Evolutionary conservation across 2,113 vertebrate species (phyloP), one percentile per base, ranked within the genome.

Genomic region (Progne subis): DNA sequence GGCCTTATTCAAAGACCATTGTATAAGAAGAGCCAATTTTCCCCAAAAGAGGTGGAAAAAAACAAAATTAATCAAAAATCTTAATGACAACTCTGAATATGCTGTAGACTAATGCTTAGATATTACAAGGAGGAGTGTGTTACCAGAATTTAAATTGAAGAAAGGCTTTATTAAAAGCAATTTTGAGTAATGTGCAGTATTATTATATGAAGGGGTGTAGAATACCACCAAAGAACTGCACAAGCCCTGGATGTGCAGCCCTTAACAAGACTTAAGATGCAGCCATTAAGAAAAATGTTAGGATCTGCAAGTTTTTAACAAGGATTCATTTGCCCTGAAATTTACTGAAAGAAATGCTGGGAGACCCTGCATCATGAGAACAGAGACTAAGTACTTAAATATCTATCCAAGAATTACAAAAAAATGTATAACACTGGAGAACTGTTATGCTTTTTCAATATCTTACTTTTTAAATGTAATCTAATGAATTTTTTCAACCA

Each of bases 11-110:
- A 64, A 86, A 87, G 21, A 71, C 31, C 56, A 71, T 3, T 34
- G 16, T 32, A 57, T 20, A 68, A 23, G 12, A 32, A 87, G 8
- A 71, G 10, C 3, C 0, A 0, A 76, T 82, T 71, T 14, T 26
- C 8, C 24, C 18, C 3, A 67, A 61, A 53, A 81, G 12, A 83
- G 12, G 39, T 9, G 1, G 7, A 49, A 64, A 78, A 70, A 77
- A 46, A 11, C 3, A 87, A 94, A 91, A 72, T 28, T 26, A 64
- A 57, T 59, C 25, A 50, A 41, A 90, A 83, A 67, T 74, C 26
- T 34, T 70, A 67, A 46, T n/a, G 20, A 61, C 1, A 1, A 25
- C 23, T 63, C 18, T 65, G 25, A 81, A 81, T 52, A 70, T 3
- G 9, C 10, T 49, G 14, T 17, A 39, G 31, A 80, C 32, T 91